Conservation (phyloP, 2,113 vertebrate species). For the Microcebus lehilahytsara region DNA sequence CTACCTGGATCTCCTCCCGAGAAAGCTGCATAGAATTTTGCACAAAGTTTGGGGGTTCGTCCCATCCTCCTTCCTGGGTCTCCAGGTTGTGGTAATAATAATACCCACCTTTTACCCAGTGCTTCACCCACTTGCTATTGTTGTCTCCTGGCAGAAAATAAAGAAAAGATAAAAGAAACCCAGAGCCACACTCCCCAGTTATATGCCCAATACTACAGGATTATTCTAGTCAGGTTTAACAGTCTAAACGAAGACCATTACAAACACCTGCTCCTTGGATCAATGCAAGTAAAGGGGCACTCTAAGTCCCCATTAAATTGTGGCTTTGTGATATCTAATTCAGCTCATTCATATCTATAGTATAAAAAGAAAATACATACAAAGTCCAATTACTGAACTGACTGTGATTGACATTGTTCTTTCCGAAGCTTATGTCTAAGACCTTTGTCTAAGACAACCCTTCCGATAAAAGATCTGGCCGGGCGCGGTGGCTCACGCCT, state of each 20-base stretch:
- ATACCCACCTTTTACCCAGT: conserved; percentile 98
- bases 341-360: background rate
- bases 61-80: conserved; percentile 92
- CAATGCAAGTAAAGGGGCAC: background rate
- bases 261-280: background rate
- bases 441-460: background rate
- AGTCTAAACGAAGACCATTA: background rate
- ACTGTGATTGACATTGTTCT: background rate
- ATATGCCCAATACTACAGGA: background rate
- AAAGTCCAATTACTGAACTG: background rate
- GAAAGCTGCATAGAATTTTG: conserved; percentile 92
- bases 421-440: background rate
- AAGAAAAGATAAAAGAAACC: background rate
- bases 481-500: no score
- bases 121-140: conserved; percentile 92
- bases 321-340: background rate
- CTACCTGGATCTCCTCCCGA: conserved; percentile 97
- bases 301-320: background rate
- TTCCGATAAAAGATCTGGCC: background rate
- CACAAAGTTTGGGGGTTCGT: conserved; percentile 89
- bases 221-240: background rate
- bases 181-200: background rate
- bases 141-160: conserved; percentile 87
- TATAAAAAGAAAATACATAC: background rate
- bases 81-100: conserved; percentile 94